Evolutionary conservation across 2,113 vertebrate genomes (phyloP), one percentile per base, ranked within the genome.

Genomic region (Nematolebias whitei): DNA sequence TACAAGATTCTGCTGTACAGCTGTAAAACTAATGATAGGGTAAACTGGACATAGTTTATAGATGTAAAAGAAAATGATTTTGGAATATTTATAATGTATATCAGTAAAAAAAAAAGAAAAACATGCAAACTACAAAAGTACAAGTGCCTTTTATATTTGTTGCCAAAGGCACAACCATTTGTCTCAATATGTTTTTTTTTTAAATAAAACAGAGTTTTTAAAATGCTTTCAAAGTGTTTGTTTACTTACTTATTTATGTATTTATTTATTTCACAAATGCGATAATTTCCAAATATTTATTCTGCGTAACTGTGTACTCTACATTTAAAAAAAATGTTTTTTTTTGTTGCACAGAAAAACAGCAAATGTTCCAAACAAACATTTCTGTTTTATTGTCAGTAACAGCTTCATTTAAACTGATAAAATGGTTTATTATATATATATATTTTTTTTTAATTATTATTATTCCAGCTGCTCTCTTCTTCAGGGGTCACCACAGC

Each of bases 41-140:
- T 90, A 91, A 69, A 89, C 87, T 63, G 54, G 63, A 80, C 88
- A 92, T 89, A 95, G 96, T 97, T 98, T 98, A 86, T 94, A 94
- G 88, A 71, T 97, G 93, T 97, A 93, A 90, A 95, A 95, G 95
- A 41, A 1, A 12, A 11, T n/a, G 18, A n/a, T 45, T 45, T 90
- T 89, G 91, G 76, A 91, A 85, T 94, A 95, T 96, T 98, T 98
- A 95, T 96, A 95, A 93, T 90, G 88, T 92, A 89, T 82, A 87
- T 89, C 71, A 94, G 89, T 94, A 91, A 95, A 95, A 92, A 83
- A 87, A 74, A 91, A 95, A 95, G 91, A 83, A 87, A 74, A 50
- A 50, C 56, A 59, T 77, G 73, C 52, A 71, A 84, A 90, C 87
- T 85, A 85, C 85, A 90, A 80, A 35, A 89, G 67, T 70, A 59